These are phyloP conservation scores for Eciton burchellii DNA, from an alignment of 1,140 invertebrate species.

Conservation along the genomic window DNA sequence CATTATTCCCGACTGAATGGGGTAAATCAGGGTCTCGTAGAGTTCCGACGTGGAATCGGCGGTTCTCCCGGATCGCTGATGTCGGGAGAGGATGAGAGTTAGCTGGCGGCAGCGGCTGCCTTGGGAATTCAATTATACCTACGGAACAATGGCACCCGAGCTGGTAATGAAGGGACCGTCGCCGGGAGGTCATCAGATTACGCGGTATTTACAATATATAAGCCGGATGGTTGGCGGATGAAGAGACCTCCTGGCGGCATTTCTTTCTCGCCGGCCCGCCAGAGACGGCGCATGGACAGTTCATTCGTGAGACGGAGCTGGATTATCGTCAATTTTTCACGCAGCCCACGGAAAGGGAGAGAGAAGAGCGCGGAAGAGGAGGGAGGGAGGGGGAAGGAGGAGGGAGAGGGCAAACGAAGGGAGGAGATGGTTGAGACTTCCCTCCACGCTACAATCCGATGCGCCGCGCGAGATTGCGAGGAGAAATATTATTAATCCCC, in stretches of 20 bases:
- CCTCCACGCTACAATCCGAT: neutral
- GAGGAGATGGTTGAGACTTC: neutral
- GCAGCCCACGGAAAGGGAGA: neutral
- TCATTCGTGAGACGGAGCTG: conserved; percentile 46
- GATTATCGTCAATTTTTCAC: conserved; percentile 43
- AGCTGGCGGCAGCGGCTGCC: conserved; percentile 71
- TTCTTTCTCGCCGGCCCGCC: conserved; percentile 1
- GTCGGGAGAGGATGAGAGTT: conserved; percentile 71
- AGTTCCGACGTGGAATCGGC: conserved; percentile 72
- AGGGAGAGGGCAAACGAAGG: too few species aligned
- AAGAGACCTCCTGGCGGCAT: neutral
- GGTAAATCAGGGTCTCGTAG: conserved; percentile 77
- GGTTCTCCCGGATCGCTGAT: conserved; percentile 72
- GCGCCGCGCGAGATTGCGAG: neutral
- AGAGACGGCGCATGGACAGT: conserved; percentile 17
- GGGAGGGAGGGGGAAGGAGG: neutral
- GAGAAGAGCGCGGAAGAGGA: neutral
- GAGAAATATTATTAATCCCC: neutral
- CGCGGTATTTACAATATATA: conserved; percentile 79
- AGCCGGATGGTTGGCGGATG: conserved; percentile 64
- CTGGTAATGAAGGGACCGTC: conserved; percentile 78
- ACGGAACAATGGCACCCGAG: conserved; percentile 78
- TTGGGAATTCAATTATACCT: conserved; percentile 83
- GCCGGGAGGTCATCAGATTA: conserved; percentile 77
- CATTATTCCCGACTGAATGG: conserved; percentile 78